Conservation (phyloP, 2,797 vertebrate species). For the Melanotaenia boesemani region DNA sequence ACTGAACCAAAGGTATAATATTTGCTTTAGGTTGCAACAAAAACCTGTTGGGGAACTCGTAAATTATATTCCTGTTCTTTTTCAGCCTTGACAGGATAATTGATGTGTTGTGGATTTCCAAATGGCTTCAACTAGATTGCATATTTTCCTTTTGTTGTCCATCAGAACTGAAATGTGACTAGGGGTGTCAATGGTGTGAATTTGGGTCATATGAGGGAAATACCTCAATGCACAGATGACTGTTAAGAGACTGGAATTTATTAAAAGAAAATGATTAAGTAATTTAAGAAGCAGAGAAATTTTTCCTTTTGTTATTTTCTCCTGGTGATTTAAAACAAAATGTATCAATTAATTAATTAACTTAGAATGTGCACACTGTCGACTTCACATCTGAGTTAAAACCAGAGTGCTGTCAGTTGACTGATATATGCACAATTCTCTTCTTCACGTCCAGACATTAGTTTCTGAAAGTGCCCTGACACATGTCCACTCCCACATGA, state of each 20-base stretch:
- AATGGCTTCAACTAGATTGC: conserved; percentile 57
- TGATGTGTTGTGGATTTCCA: conserved; percentile 74
- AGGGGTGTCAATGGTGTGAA: conserved; percentile 15
- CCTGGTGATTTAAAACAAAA: neutral
- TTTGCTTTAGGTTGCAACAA: conserved; percentile 79
- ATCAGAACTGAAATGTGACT: conserved; percentile 36
- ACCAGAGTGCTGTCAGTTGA: neutral
- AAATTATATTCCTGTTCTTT: conserved; percentile 73
- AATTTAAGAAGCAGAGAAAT: neutral
- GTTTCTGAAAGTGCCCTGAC: conserved; percentile 48
- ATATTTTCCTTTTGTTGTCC: conserved; percentile 60
- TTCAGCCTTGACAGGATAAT: conserved; percentile 76
- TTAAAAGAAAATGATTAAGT: neutral
- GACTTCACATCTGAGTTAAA: conserved; percentile 1
- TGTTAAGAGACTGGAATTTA: neutral
- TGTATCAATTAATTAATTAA: neutral
- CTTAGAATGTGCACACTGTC: neutral
- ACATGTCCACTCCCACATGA: conserved; percentile 59
- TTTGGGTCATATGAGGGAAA: conserved; percentile 16
- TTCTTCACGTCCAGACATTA: conserved; percentile 39
- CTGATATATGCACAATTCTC: neutral
- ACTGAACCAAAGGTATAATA: conserved; percentile 66
- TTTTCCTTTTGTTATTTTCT: neutral
- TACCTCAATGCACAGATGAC: neutral
- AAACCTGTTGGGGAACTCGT: conserved; percentile 66